Conservation (phyloP, 1,140 invertebrate genomes). For the Pseudomyrmex pallidus region DNA sequence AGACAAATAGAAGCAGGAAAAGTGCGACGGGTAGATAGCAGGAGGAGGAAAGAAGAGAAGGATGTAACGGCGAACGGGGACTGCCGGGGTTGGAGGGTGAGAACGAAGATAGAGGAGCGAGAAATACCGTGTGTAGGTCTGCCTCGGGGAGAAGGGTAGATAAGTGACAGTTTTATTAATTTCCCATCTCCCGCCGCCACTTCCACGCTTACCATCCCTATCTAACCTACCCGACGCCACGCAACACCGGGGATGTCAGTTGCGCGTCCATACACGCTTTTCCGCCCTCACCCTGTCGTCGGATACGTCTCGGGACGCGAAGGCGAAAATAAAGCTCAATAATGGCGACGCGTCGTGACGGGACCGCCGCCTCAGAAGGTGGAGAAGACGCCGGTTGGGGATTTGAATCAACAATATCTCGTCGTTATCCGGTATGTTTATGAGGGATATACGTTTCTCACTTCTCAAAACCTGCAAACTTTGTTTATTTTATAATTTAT, state of each 20-base stretch:
- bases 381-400: conserved; percentile 32
- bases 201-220: conserved; percentile 63
- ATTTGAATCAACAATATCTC: conserved; percentile 56
- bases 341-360: conserved; percentile 76
- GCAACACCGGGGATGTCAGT: conserved; percentile 72
- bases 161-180: conserved; percentile 92
- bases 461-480: background rate
- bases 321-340: conserved; percentile 81
- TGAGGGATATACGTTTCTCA: background rate
- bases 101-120: conserved; percentile 66
- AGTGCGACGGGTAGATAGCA: conserved; percentile 53
- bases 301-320: conserved; percentile 29
- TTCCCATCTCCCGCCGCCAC: conserved; percentile 86
- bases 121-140: conserved; percentile 69
- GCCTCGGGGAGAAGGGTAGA: conserved; percentile 81
- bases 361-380: conserved; percentile 40
- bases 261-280: conserved; percentile 69
- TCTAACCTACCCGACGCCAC: conserved; percentile 60
- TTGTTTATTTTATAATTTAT: background rate
- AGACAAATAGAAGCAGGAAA: conserved; percentile 36
- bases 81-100: conserved; percentile 12
- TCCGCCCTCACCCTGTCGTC: background rate
- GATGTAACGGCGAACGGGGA: background rate
- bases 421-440: conserved; percentile 30
- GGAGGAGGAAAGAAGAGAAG: background rate